Evolutionary conservation across 2,797 vertebrate species (phyloP).

Genomic region (Pangasius mekongensis): DNA sequence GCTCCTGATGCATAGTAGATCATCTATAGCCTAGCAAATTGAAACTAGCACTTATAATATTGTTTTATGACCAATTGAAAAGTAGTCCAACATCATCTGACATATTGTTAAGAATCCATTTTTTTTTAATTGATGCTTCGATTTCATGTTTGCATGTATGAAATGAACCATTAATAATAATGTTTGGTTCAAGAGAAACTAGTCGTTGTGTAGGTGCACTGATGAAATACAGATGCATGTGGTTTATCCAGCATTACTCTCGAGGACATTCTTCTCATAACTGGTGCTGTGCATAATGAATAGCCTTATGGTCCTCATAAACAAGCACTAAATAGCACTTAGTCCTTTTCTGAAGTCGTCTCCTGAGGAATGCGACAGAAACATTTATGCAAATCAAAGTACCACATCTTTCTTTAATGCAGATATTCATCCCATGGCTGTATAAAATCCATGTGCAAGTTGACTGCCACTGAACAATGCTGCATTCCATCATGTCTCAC

Average conservation of each 20-base stretch:
- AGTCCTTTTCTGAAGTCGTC: constrained; percentile 41
- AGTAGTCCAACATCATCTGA: neutral
- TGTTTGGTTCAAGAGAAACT: constrained; percentile 36
- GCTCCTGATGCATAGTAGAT: neutral
- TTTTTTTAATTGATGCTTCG: neutral
- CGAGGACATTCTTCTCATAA: constrained; percentile 51
- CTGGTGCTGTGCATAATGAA: constrained; percentile 39
- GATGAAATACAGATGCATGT: constrained; percentile 49
- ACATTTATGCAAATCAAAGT: constrained; percentile 9
- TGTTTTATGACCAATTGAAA: constrained; percentile 1
- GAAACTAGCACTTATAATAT: neutral
- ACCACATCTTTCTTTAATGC: neutral
- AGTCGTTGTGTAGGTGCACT: constrained; percentile 19
- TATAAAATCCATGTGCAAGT: neutral
- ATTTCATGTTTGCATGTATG: constrained; percentile 23
- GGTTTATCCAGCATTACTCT: constrained; percentile 44
- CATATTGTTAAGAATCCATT: neutral
- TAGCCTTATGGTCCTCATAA: constrained; percentile 46
- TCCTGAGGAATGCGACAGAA: constrained; percentile 35
- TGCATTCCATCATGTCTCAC: constrained; percentile 17
- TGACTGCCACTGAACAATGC: neutral
- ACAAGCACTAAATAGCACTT: constrained; percentile 46
- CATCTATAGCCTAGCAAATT: neutral
- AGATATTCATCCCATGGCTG: neutral
- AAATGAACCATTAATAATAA: constrained; percentile 38